Conservation (phyloP, 2,888 invertebrate genomes). For the Trilocha varians region DNA sequence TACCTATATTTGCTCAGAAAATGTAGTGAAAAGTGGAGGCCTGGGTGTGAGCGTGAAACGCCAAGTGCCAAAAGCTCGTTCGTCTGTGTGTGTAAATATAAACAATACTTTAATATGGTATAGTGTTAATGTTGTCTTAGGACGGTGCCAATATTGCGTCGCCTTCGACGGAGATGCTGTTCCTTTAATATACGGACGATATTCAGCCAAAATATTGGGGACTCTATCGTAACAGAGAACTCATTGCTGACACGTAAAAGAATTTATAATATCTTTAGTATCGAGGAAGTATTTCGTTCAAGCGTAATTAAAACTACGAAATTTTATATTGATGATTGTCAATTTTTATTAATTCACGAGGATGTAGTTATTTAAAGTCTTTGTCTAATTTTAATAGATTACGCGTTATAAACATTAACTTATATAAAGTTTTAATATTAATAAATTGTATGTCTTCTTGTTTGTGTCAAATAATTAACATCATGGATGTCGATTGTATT, state of each 20-base stretch:
- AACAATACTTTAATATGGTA: constrained; percentile 35
- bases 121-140: constrained; percentile 31
- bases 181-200: constrained; percentile 1
- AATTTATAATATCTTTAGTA: constrained; percentile 24
- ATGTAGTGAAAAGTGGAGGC: constrained; percentile 47
- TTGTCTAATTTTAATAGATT: constrained; percentile 32
- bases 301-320: constrained; percentile 19
- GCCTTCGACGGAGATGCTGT: constrained; percentile 20
- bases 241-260: constrained; percentile 18
- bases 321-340: constrained; percentile 6
- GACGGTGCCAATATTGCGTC: constrained; percentile 37
- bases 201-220: constrained; percentile 17
- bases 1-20: constrained; percentile 72
- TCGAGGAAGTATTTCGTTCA: constrained; percentile 22
- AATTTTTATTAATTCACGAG: constrained; percentile 20
- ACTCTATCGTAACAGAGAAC: constrained; percentile 12
- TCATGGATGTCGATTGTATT: constrained; percentile 42
- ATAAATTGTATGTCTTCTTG: constrained; percentile 32
- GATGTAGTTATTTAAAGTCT: constrained; percentile 28
- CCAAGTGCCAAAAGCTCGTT: constrained; percentile 66
- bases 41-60: constrained; percentile 55
- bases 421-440: constrained; percentile 22
- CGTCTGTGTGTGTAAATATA: constrained; percentile 49
- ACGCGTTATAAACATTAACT: constrained; percentile 19
- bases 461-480: constrained; percentile 37